Conservation (phyloP, 1,140 invertebrate species). For the Drosophila pseudoananassae region DNA sequence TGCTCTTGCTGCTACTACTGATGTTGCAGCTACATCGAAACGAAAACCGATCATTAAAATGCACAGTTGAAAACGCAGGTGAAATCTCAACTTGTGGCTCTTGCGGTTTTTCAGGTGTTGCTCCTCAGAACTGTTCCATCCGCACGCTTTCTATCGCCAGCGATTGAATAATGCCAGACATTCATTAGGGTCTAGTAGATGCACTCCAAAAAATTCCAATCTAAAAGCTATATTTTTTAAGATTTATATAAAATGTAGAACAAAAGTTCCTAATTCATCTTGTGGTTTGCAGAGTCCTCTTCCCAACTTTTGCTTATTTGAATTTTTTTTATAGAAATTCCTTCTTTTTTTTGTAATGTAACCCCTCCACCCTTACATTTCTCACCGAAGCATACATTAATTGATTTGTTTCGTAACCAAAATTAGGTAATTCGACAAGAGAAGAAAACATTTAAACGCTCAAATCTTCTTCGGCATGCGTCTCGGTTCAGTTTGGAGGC, state of each 20-base stretch:
- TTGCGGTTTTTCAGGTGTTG: constrained; percentile 26
- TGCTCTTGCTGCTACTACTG: constrained; percentile 23
- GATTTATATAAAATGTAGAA: too few relatives aligned
- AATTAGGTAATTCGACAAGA: constrained; percentile 69
- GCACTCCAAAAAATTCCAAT: background rate
- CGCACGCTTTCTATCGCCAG: constrained; percentile 30
- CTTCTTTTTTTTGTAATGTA: background rate
- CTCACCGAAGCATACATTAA: constrained; percentile 60
- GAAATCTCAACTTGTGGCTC: constrained; percentile 46
- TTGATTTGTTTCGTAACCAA: constrained; percentile 80
- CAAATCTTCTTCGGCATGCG: constrained; percentile 49
- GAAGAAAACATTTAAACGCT: constrained; percentile 69
- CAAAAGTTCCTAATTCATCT: too few relatives aligned
- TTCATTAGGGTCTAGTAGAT: constrained; percentile 28
- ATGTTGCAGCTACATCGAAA: constrained; percentile 41
- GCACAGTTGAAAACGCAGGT: constrained; percentile 54
- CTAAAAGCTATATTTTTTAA: too few relatives aligned
- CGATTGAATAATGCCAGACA: constrained; percentile 38
- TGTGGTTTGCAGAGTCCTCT: too few relatives aligned
- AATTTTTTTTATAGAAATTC: background rate
- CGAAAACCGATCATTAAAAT: constrained; percentile 57
- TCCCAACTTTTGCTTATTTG: too few relatives aligned
- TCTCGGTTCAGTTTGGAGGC: constrained; percentile 32
- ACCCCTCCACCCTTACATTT: background rate
- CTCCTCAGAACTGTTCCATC: constrained; percentile 34